These are phyloP conservation scores for Conomelus anceps DNA, from an alignment of 2,888 invertebrate genomes.

Conservation along the genomic window DNA sequence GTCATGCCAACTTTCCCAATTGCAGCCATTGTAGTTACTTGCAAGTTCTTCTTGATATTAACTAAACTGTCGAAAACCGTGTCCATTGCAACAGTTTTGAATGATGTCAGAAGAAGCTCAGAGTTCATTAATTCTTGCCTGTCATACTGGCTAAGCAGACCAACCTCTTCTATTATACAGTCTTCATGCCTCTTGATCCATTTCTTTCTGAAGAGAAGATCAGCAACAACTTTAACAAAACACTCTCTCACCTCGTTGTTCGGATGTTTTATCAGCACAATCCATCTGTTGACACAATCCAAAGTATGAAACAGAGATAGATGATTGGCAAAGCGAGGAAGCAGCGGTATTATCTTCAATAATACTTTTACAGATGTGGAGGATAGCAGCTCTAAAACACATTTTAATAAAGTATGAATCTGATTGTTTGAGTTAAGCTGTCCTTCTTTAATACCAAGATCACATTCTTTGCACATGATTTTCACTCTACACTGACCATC, in stretches of 20 bases:
- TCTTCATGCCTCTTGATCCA: neutral
- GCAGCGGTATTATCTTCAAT: neutral
- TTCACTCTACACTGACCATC: neutral
- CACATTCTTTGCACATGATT: neutral
- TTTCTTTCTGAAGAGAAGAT: neutral
- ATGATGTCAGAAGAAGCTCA: neutral
- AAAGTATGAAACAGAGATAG: neutral
- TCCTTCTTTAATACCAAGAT: neutral
- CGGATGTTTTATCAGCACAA: neutral
- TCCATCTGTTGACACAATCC: constrained; percentile 3
- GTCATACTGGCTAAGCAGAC: neutral
- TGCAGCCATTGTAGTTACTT: constrained; percentile 17
- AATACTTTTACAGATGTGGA: neutral
- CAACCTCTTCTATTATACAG: neutral
- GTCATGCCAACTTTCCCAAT: constrained; percentile 24
- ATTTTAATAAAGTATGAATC: neutral
- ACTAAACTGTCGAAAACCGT: constrained; percentile 2
- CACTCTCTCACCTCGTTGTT: neutral
- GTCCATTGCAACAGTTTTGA: constrained; percentile 3
- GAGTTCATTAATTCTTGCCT: neutral
- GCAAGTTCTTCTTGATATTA: neutral
- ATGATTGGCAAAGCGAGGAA: neutral
- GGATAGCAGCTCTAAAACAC: neutral
- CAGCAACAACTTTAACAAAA: neutral
- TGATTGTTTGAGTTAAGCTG: neutral